Evolutionary conservation across 2,888 invertebrate genomes (phyloP).

Genomic region (Gerris lacustris): DNA sequence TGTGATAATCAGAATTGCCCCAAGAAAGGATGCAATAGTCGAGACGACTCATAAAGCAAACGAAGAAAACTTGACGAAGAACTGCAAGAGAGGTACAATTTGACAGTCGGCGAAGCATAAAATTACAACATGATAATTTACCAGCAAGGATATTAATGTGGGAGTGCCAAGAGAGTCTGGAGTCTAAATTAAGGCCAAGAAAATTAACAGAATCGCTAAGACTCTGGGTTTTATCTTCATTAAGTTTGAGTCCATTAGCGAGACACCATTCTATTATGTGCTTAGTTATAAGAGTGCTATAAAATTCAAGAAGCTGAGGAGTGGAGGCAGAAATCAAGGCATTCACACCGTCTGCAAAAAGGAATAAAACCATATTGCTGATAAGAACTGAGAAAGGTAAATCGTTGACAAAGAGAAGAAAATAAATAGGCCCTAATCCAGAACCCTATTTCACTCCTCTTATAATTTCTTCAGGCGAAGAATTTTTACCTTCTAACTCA

Average conservation of each 20-base stretch:
- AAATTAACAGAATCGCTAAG: not conserved
- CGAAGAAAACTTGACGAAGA: not conserved
- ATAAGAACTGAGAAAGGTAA: not conserved
- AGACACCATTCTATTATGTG: not conserved
- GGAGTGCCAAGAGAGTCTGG: not conserved
- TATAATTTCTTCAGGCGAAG: not conserved
- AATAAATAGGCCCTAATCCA: not conserved
- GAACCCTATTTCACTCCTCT: not conserved
- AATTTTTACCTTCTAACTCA: not conserved
- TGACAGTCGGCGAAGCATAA: not conserved
- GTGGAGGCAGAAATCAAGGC: not conserved
- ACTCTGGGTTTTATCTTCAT: not conserved
- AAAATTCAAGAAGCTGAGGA: constrained; percentile 1
- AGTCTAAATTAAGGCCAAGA: not conserved
- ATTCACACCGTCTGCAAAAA: not conserved
- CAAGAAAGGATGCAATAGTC: not conserved
- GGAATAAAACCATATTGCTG: not conserved
- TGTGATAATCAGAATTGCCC: not conserved
- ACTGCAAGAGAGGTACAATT: not conserved
- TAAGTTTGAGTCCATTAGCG: not conserved
- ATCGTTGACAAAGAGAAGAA: not conserved
- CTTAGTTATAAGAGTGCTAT: not conserved
- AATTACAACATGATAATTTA: not conserved
- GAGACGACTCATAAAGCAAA: not conserved
- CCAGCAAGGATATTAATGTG: not conserved